Evolutionary conservation across 2,888 invertebrate genomes (phyloP), one percentile per base, ranked within the genome.

Genomic region (Silvanus unidentatus): DNA sequence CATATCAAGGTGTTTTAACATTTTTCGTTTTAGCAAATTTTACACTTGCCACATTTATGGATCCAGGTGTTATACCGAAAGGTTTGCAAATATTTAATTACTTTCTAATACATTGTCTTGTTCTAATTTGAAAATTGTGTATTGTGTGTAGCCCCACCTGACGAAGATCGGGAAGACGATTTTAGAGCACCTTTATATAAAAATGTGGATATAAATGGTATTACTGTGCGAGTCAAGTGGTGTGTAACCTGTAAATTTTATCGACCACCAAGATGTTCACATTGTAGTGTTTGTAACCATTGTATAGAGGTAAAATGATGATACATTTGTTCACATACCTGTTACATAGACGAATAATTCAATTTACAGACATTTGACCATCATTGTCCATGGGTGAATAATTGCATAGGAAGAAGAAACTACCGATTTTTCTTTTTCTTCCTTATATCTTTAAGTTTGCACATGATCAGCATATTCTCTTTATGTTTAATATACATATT

Each of bases 191-290:
- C 94, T 8, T 77, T 99, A 49, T 98, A 97, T 74, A 94, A 93
- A 75, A 95, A 88, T 73, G 94, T 97, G 54, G 97, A 98, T 74
- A 96, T 99, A 60, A 94, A 96, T 75, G 97, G 97, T 50, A 95
- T 98, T 58, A 95, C 95, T 10, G 96, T 99, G 50, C 86, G 98
- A 52, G 98, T 99, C 98, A 99, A 99, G 76, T 99, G 98, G 98
- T 98, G 99, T 75, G 92, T 95, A 59, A 99, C 99, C 2, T 99
- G 99, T 77, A 95, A 97, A 77, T 99, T 99, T 78, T 99, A 99
- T 76, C 81, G 99, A 65, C 99, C 99, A 69, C 99, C 99, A 53
- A 80, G 99, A 66, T 97, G 98, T 75, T 96, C 96, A 48, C 99
- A 99, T 75, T 99, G 99, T 75, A 96, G 96, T 59, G 96, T 98